Percentiles rank a stretch among this genome's conserved stretches.
phyloP scores from a whole-genome alignment of 2,113 vertebrate species.

The Craseonycteris thonglongyai region DNA sequence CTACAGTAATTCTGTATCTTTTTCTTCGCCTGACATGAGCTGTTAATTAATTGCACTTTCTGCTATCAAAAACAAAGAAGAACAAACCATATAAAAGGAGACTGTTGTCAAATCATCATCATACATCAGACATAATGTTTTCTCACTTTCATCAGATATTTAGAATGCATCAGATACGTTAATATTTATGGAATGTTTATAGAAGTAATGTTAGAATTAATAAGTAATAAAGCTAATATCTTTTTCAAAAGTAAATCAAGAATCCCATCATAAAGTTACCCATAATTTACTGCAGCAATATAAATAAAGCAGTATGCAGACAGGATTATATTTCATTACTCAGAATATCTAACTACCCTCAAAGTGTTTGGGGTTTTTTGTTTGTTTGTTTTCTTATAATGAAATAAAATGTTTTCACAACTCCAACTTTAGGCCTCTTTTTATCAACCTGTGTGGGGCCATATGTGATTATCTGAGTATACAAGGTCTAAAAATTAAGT shows the following conservation, averaged over 20 bases:
- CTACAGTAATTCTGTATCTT: constrained; percentile 27
- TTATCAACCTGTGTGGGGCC: not conserved
- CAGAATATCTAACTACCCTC: constrained; percentile 51
- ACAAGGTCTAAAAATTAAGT: too few relatives aligned
- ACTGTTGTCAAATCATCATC: constrained; percentile 52
- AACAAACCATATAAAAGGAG: constrained; percentile 67
- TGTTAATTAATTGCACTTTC: constrained; percentile 74
- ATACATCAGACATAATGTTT: constrained; percentile 65
- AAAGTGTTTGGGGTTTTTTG: not conserved
- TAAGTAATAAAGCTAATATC: constrained; percentile 82
- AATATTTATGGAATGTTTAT: constrained; percentile 81
- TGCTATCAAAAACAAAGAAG: constrained; percentile 61
- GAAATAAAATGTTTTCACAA: constrained; percentile 7
- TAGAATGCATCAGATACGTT: constrained; percentile 74
- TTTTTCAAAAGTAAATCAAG: constrained; percentile 77
- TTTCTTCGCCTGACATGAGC: constrained; percentile 33
- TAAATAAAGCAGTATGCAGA: constrained; percentile 60
- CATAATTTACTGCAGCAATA: constrained; percentile 75
- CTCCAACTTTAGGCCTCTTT: not conserved
- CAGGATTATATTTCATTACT: constrained; percentile 62
- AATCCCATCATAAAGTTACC: constrained; percentile 69
- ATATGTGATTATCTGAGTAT: not conserved
- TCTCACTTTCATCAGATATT: constrained; percentile 51
- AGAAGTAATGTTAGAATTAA: constrained; percentile 76
- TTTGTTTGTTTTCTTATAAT: not conserved